Conservation (phyloP, 2,797 vertebrate genomes). For the Rhinophrynus dorsalis region DNA sequence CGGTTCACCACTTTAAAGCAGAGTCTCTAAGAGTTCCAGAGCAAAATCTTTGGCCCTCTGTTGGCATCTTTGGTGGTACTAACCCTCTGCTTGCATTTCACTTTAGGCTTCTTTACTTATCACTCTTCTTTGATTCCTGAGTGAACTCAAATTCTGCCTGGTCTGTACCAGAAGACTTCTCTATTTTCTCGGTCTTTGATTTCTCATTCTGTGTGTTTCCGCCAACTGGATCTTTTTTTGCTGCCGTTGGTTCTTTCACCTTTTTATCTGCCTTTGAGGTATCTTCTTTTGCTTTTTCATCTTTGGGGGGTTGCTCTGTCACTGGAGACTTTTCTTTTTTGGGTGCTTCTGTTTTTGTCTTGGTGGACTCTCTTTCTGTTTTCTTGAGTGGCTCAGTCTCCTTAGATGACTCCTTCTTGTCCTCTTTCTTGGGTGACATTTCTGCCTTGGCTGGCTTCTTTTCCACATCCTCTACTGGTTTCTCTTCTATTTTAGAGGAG, state of each 20-base stretch:
- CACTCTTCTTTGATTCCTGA: slow-evolving; percentile 66
- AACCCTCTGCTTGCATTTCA: slow-evolving; percentile 47
- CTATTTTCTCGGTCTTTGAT: slow-evolving; percentile 66
- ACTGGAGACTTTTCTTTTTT: slow-evolving; percentile 48
- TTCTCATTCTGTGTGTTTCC: slow-evolving; percentile 38
- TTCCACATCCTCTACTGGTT: not conserved
- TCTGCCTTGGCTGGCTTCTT: slow-evolving; percentile 1
- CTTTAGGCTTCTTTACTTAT: slow-evolving; percentile 60
- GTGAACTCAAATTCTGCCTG: slow-evolving; percentile 67
- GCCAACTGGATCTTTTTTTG: slow-evolving; percentile 31
- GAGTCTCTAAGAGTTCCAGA: slow-evolving; percentile 47
- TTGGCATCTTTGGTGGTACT: slow-evolving; percentile 60
- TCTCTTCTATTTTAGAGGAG: not conserved
- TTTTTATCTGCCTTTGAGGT: slow-evolving; percentile 52
- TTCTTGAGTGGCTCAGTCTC: slow-evolving; percentile 56
- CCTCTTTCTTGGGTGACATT: slow-evolving; percentile 19
- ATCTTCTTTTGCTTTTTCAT: slow-evolving; percentile 49
- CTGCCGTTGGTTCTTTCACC: slow-evolving; percentile 38
- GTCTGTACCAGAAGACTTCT: slow-evolving; percentile 78
- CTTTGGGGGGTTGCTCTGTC: slow-evolving; percentile 51
- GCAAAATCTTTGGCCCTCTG: not conserved
- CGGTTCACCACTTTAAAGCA: slow-evolving; percentile 37
- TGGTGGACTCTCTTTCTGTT: slow-evolving; percentile 50
- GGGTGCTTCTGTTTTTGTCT: slow-evolving; percentile 61
- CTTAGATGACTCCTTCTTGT: slow-evolving; percentile 33